These are phyloP conservation scores for Anableps anableps DNA, from an alignment of 2,797 vertebrate species.

Conservation along the genomic window DNA sequence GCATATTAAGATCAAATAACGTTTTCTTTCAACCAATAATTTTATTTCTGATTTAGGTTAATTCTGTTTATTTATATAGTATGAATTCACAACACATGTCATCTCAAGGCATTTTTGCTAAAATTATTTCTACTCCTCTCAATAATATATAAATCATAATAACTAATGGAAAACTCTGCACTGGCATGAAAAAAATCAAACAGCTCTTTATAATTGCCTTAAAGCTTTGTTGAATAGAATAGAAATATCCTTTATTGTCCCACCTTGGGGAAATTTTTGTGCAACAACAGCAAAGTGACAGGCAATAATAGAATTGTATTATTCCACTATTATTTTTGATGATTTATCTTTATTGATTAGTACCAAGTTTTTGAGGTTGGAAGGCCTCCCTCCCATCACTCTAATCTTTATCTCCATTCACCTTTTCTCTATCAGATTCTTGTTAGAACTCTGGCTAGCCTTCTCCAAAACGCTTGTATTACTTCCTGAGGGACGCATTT, in stretches of 20 bases:
- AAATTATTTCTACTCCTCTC: no score
- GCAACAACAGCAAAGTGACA: no score
- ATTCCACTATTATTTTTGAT: neutral
- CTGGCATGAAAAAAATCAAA: no score
- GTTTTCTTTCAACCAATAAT: neutral
- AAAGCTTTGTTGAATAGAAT: no score
- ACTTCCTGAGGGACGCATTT: neutral
- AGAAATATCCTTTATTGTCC: no score
- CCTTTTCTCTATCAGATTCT: neutral
- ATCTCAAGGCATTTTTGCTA: neutral
- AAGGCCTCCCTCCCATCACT: neutral
- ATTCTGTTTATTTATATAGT: neutral
- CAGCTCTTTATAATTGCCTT: no score
- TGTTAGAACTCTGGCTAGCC: neutral
- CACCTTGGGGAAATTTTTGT: no score
- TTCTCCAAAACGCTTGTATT: neutral
- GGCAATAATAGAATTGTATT: no score
- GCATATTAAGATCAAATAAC: neutral
- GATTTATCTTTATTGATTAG: neutral
- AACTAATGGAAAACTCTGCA: no score
- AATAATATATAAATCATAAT: no score
- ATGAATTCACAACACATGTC: neutral
- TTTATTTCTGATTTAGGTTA: neutral
- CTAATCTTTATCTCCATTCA: neutral
- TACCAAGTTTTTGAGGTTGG: neutral